Evolutionary conservation across 2,888 invertebrate genomes (phyloP).

Genomic region (Pollenia labialis): DNA sequence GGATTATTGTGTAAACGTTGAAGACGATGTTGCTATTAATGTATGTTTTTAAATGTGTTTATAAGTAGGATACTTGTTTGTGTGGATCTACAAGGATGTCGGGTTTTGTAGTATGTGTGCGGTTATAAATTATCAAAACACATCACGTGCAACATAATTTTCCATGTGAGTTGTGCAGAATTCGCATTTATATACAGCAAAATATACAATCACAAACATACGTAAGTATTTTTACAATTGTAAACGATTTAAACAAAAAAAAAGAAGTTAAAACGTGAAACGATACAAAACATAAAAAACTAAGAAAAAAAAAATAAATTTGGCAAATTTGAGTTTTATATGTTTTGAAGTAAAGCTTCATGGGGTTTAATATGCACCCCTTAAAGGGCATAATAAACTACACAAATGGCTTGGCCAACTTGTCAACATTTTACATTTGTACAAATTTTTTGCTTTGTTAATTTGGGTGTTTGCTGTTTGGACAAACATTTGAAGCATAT

Average conservation of each 20-base stretch:
- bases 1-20: slow-evolving; percentile 60
- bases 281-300: background rate
- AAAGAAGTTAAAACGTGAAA: slow-evolving; percentile 10
- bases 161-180: slow-evolving; percentile 79
- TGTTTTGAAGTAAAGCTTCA: background rate
- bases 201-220: slow-evolving; percentile 2
- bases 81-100: slow-evolving; percentile 4
- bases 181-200: slow-evolving; percentile 64
- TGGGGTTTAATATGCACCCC: background rate
- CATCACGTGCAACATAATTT: slow-evolving; percentile 83
- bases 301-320: background rate
- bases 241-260: background rate
- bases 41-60: slow-evolving; percentile 1
- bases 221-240: background rate
- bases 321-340: background rate
- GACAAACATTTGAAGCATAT: too few species aligned
- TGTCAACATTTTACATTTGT: background rate
- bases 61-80: background rate
- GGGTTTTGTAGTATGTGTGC: slow-evolving; percentile 48
- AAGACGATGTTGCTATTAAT: slow-evolving; percentile 21
- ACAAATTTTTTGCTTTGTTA: background rate
- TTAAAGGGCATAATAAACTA: too few species aligned
- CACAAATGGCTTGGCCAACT: too few species aligned
- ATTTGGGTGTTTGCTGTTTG: too few species aligned
- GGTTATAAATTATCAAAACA: slow-evolving; percentile 79